Base-by-base conservation (phyloP, 2,113 vertebrate genomes). In the Poeciliopsis turrubarensis region DNA sequence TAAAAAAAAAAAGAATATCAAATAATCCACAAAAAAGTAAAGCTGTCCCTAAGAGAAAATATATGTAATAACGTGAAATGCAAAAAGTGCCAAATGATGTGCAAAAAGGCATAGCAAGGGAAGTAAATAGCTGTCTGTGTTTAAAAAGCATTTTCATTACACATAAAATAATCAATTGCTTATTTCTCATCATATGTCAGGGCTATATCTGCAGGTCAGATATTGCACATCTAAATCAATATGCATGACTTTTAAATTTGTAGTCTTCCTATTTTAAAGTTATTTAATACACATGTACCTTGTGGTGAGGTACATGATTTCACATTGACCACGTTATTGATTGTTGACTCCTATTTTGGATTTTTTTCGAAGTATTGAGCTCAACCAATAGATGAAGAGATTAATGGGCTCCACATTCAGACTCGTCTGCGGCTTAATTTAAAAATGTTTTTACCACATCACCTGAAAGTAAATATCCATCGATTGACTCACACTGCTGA, bases 381-480 rank as follows among this genome's bases (percentile, higher is more conserved):
- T 39, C 31, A 65, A 57, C 47, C 31, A 2, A 3, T 17, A 30
- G 71, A 73, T 34, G 27, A 26, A 68, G 27, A 5, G 37, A 61
- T 73, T 25, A 60, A 65, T 61, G 54, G 37, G 34, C 54, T 76
- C 57, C 66, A 29, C 19, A 4, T 7, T 22, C 54, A 5, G 44
- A 65, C 1, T 2, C n/a, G n/a, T 31, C 41, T 15, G 31, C 66
- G 70, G 70, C 27, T 76, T 77, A 37, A 51, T 83, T 80, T 61
- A 54, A 68, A 34, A 34, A 34, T 67, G 75, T 82, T 86, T 73
- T 83, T 57, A 51, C 60, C 60, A 65, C 41, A 79, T 81, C 68
- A 68, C 65, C 66, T 34, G 7, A 27, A 69, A 82, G 79, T 73
- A 80, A 81, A 72, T 37, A 73, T 82, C 70, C 69, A 84, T 73